These are phyloP conservation scores for Scotopteryx bipunctaria DNA, from an alignment of 2,888 invertebrate genomes.

Conservation along the genomic window DNA sequence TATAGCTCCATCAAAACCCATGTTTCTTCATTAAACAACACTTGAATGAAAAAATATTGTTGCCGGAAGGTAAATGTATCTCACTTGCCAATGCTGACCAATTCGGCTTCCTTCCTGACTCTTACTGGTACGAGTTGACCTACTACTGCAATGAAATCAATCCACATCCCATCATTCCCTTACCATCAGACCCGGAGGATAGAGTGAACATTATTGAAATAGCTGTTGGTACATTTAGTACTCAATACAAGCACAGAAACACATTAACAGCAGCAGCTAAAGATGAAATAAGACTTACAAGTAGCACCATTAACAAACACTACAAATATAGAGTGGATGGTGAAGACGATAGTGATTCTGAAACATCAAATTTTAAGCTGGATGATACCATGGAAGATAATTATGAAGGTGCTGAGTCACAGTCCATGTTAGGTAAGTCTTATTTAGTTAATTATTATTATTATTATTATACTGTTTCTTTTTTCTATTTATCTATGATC, in stretches of 20 bases:
- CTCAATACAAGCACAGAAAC: not conserved
- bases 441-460: not conserved
- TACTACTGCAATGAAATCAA: not conserved
- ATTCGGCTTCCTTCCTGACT: constrained; percentile 78
- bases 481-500: not conserved
- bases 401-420: constrained; percentile 42
- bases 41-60: constrained; percentile 48
- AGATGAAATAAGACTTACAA: not conserved
- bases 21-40: constrained; percentile 70
- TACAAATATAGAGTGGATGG: not conserved
- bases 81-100: constrained; percentile 72
- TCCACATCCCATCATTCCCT: not conserved
- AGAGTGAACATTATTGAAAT: not conserved
- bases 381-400: constrained; percentile 2
- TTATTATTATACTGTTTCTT: not conserved
- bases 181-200: not conserved
- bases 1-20: constrained; percentile 81
- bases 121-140: constrained; percentile 75
- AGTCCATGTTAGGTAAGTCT: constrained; percentile 51
- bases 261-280: not conserved
- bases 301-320: not conserved
- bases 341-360: not conserved
- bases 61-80: constrained; percentile 56
- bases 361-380: constrained; percentile 2
- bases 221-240: not conserved